Conservation (phyloP, 2,113 vertebrate species). For the Calidris pygmaea region DNA sequence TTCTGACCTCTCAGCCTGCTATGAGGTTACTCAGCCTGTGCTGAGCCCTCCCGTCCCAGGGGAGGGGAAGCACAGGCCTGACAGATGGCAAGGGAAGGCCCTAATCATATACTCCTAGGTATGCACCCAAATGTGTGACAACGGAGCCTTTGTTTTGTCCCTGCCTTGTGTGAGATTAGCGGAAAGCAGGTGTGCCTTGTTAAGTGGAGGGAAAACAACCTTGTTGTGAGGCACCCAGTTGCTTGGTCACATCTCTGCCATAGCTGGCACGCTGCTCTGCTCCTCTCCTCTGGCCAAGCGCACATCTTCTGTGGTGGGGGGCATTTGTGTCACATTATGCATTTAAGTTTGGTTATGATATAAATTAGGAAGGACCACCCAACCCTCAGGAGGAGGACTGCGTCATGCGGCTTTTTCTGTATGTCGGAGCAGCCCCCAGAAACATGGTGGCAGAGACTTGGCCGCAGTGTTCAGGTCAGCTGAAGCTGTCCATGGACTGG, state of each 20-base stretch:
- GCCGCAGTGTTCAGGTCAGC: neutral
- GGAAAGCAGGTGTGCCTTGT: neutral
- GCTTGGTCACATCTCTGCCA: fast-evolving
- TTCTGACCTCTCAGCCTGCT: neutral
- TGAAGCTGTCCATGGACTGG: neutral
- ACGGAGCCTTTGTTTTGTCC: neutral
- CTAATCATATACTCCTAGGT: neutral
- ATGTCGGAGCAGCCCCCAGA: fast-evolving
- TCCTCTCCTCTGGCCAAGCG: neutral
- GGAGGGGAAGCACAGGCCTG: neutral
- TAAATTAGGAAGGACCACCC: neutral
- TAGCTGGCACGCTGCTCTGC: neutral
- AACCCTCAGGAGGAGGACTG: neutral
- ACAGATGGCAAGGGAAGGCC: conserved; percentile 5
- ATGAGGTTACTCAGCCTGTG: neutral
- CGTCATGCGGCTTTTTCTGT: neutral
- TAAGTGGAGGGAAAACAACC: neutral
- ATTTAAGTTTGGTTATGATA: neutral
- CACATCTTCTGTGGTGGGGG: neutral
- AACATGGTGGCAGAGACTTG: neutral
- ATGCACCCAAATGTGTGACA: neutral
- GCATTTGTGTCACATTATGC: neutral
- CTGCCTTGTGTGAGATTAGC: neutral
- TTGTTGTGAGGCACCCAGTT: neutral
- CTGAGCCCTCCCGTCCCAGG: neutral